A percentile compares a stretch with the other conserved stretches of the same genome.
Evolutionary conservation across 1,140 invertebrate species (phyloP).

Genomic region (Saccostrea cuccullata): DNA sequence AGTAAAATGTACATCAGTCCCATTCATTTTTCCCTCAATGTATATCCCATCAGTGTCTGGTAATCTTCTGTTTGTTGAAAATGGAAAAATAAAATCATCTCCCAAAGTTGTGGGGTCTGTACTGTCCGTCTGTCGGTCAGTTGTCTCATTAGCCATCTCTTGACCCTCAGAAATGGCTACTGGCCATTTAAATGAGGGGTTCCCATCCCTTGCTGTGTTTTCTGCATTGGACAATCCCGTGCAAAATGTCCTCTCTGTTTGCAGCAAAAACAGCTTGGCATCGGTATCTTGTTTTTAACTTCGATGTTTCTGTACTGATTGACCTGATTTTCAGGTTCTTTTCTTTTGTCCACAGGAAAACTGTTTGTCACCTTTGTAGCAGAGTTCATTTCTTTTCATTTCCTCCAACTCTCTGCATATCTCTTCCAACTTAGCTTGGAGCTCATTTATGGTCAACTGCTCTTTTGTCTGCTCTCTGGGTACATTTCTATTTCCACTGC

Average conservation of each 20-base stretch:
- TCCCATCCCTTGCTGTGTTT: no score
- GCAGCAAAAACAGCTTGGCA: no score
- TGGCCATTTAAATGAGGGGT: background rate
- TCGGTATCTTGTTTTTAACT: no score
- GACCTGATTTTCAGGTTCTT: no score
- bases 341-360: no score
- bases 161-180: conserved; percentile 5
- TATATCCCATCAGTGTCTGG: conserved; percentile 19
- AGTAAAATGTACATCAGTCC: conserved; percentile 5
- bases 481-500: background rate
- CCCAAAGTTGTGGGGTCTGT: background rate
- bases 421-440: background rate
- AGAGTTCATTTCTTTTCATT: no score
- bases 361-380: no score
- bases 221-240: no score
- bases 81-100: background rate
- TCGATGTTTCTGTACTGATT: no score
- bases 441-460: background rate
- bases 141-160: background rate
- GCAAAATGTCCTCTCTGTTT: no score
- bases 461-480: background rate
- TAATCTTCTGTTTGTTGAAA: background rate
- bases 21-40: conserved; percentile 31
- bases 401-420: background rate
- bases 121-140: background rate